These are phyloP conservation scores for Cyprinodon tularosa DNA, from an alignment of 2,113 vertebrate species.

Conservation along the genomic window DNA sequence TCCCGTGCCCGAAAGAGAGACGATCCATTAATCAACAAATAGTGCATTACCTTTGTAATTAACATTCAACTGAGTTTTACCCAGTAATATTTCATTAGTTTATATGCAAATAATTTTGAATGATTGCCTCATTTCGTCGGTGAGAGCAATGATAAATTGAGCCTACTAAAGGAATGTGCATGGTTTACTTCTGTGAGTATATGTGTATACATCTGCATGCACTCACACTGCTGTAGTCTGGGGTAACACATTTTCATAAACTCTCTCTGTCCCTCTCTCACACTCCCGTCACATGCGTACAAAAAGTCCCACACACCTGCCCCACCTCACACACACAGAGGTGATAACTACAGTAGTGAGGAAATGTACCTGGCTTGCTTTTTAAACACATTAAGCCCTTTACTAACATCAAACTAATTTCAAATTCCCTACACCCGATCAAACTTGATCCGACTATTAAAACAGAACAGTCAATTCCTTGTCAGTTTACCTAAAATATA, in stretches of 20 bases:
- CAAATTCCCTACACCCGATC: conserved; percentile 66
- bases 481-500: conserved; percentile 47
- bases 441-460: conserved; percentile 58
- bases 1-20: conserved; percentile 78
- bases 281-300: conserved; percentile 1
- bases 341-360: conserved; percentile 45
- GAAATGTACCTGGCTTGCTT: conserved; percentile 56
- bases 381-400: conserved; percentile 72
- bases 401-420: conserved; percentile 69
- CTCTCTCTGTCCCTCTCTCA: conserved; percentile 35
- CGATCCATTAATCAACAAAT: conserved; percentile 99
- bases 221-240: conserved; percentile 45
- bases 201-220: conserved; percentile 20
- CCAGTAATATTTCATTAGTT: conserved; percentile 95
- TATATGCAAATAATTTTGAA: conserved; percentile 98
- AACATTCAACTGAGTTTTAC: conserved; percentile 94
- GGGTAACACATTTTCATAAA: conserved; percentile 57
- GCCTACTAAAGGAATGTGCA: conserved; percentile 60
- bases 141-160: conserved; percentile 88
- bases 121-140: conserved; percentile 96
- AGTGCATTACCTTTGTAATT: conserved; percentile 96
- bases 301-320: background rate
- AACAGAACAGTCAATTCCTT: conserved; percentile 36
- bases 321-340: background rate
- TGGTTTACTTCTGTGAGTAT: conserved; percentile 6